Percentiles rank a stretch among this genome's conserved stretches.
phyloP scores from a whole-genome alignment of 2,113 vertebrate genomes.

The Symphodus melops region DNA sequence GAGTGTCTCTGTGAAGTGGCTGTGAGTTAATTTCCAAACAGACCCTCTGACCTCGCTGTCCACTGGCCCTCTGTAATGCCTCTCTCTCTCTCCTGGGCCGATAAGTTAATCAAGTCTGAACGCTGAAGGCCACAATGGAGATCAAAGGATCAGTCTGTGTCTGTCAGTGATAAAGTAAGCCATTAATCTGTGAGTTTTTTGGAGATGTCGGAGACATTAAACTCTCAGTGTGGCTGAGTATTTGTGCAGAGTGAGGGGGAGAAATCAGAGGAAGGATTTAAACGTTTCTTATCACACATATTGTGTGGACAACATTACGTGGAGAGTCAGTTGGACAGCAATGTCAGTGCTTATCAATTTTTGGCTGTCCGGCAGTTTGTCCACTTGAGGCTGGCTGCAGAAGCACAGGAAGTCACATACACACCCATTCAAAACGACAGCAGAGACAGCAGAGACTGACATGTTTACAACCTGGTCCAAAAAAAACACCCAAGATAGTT shows the following conservation, averaged over 20 bases:
- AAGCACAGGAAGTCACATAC: too few species aligned
- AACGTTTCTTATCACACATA: background rate
- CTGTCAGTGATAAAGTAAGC: conserved; percentile 55
- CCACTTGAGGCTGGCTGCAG: too few species aligned
- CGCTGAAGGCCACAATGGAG: conserved; percentile 37
- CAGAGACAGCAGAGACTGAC: too few species aligned
- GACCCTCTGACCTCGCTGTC: conserved; percentile 11
- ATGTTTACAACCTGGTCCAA: too few species aligned
- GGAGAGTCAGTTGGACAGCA: background rate
- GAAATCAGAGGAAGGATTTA: background rate
- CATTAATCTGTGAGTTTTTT: conserved; percentile 34
- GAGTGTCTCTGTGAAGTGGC: background rate
- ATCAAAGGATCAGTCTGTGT: conserved; percentile 35
- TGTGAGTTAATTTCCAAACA: conserved; percentile 23
- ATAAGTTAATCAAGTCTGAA: conserved; percentile 50
- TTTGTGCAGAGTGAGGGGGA: background rate
- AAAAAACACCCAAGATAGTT: too few species aligned
- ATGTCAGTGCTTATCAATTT: background rate
- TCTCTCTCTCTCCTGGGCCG: conserved; percentile 1
- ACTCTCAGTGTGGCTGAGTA: background rate
- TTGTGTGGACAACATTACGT: background rate
- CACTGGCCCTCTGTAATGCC: background rate
- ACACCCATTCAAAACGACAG: too few species aligned
- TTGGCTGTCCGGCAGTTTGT: background rate
- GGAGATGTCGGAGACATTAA: background rate